Conservation (phyloP, 1,140 invertebrate genomes). For the Gerris buenoi region DNA sequence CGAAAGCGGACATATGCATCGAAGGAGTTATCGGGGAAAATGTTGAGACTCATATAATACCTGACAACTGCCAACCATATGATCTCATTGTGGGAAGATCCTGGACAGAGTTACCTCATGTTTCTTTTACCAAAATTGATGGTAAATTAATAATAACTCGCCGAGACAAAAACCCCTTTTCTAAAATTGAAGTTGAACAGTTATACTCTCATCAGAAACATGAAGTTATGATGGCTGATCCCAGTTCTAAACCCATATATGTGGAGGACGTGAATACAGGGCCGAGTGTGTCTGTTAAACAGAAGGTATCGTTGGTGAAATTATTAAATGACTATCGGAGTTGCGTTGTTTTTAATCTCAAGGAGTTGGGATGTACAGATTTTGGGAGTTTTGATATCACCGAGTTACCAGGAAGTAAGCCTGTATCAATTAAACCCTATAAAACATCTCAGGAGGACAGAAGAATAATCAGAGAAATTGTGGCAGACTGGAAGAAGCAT, state of each 20-base stretch:
- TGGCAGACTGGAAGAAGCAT: conserved; percentile 7
- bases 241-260: background rate
- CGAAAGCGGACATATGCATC: background rate
- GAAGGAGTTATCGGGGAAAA: background rate
- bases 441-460: background rate
- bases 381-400: background rate
- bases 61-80: background rate
- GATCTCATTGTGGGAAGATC: background rate
- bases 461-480: background rate
- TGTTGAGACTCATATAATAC: background rate
- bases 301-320: background rate
- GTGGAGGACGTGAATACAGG: background rate
- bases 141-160: background rate
- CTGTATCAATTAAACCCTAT: background rate
- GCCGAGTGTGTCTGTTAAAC: background rate
- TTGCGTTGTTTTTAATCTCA: background rate
- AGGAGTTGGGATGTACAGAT: background rate
- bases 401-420: background rate
- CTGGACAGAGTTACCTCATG: background rate
- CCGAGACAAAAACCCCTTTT: background rate
- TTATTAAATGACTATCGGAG: background rate
- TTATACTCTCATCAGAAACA: background rate
- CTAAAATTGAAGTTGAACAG: background rate
- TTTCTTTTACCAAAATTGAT: background rate
- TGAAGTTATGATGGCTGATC: background rate